Conservation (phyloP, 2,888 invertebrate genomes). For the Cremastinae sp. region DNA sequence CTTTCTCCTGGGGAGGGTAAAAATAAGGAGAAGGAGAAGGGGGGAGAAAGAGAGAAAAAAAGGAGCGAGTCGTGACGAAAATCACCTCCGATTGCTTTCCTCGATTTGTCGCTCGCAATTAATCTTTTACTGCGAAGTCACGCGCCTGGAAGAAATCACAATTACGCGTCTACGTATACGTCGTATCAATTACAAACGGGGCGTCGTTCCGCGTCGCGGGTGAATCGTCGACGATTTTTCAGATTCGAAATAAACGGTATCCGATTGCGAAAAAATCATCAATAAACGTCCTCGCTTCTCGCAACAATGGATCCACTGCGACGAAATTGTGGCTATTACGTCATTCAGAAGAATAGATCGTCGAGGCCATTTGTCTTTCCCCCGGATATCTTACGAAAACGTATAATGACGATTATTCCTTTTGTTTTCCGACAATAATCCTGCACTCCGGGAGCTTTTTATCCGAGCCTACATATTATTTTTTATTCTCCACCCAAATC, state of each 20-base stretch:
- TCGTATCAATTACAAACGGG: conserved; percentile 14
- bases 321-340: too few species aligned
- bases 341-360: too few species aligned
- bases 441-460: too few species aligned
- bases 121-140: conserved; percentile 53
- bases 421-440: too few species aligned
- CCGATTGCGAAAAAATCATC: neutral
- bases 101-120: conserved; percentile 64
- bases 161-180: conserved; percentile 17
- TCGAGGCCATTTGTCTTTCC: too few species aligned
- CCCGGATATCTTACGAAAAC: too few species aligned
- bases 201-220: conserved; percentile 6
- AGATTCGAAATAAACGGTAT: conserved; percentile 9
- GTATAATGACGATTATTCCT: too few species aligned
- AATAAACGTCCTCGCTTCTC: too few species aligned
- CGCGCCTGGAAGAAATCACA: conserved; percentile 24
- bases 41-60: conserved; percentile 14
- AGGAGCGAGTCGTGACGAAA: conserved; percentile 33
- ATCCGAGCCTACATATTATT: too few species aligned
- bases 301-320: too few species aligned
- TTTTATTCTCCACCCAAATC: too few species aligned
- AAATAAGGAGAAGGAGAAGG: neutral
- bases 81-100: conserved; percentile 56
- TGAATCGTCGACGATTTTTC: neutral
- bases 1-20: neutral